Base-by-base conservation (phyloP, 1,140 invertebrate species). In the Drosophila asahinai region DNA sequence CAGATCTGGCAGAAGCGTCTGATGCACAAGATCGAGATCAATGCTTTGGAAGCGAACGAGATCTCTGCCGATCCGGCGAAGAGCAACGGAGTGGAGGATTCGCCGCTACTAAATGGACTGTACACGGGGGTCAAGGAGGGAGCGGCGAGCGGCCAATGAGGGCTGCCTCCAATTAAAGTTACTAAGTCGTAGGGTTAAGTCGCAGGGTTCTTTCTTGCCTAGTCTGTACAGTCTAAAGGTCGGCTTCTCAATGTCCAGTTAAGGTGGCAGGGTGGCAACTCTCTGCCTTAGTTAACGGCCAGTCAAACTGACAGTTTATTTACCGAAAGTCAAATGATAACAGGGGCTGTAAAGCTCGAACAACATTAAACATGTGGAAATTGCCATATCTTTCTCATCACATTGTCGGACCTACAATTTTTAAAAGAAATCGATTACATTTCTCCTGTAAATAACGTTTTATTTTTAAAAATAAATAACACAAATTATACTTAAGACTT, bases 11-110 rank as follows among this genome's bases (percentile, higher is more conserved):
- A 91, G 43, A 80, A 80, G 9, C 80, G 71, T 11, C 64, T 77
- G 14, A 86, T 91, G 74, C 89, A 81, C 1, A 80, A 59, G 25
- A 91, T 90, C 30, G 86, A 90, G 64, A 86, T 90, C 2, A 74
- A 63, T 9, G 42, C 57, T 5, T 11, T 86, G 47, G 86, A 89
- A 1, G 54, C 55, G 9, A 54, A 45, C 3, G 62, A 25, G 57
- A 67, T 51, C 12, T 47, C 14, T 6, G 54, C 12, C 2, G 57
- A 65, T 22, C 19, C 27, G 52, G 57, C 33, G 0, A 90, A 90
- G 52, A 59, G 4, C 25, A 49, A 9, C 12, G 51, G 43, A 1
- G 51, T 62, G 22, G 86, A 90, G 47, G 86, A 63, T 0, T 90
- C 86, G 0, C 82, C 86, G 1, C 59, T 90, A 12, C 71, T 90